Conservation (phyloP, 1,140 invertebrate species). For the Drosophila sechellia region DNA sequence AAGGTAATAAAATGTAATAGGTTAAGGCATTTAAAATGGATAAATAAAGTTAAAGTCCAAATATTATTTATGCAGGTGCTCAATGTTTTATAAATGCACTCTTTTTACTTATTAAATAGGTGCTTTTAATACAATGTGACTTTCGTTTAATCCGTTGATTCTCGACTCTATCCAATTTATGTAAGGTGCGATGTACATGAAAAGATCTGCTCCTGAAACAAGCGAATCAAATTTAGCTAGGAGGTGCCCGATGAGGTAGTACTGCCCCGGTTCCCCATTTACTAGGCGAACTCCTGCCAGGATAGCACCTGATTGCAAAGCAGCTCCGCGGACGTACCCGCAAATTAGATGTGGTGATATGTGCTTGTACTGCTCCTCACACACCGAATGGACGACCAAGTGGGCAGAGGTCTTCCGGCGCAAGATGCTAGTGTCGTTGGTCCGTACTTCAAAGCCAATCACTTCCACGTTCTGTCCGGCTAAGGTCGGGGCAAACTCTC, state of each 20-base stretch:
- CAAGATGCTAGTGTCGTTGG: no score
- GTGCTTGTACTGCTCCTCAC: constrained; percentile 1
- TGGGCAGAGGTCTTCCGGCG: background rate
- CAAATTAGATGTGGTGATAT: background rate
- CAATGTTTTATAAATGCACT: no score
- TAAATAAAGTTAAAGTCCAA: no score
- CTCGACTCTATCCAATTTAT: background rate
- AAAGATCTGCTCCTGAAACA: background rate
- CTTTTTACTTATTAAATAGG: no score
- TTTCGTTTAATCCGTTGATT: no score
- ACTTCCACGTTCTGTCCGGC: no score
- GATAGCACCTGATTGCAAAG: background rate
- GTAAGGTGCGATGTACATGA: constrained; percentile 2
- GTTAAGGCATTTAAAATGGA: no score
- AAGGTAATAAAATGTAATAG: no score
- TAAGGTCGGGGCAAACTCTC: no score
- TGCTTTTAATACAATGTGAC: no score
- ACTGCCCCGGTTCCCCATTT: background rate
- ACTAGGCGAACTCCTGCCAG: background rate
- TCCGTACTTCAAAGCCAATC: no score
- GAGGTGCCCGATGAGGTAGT: background rate
- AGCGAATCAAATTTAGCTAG: background rate
- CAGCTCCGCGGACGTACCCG: background rate
- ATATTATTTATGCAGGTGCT: no score
- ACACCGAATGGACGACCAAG: background rate